Conservation (phyloP, 2,113 vertebrate species). For the Emydocephalus ijimae region DNA sequence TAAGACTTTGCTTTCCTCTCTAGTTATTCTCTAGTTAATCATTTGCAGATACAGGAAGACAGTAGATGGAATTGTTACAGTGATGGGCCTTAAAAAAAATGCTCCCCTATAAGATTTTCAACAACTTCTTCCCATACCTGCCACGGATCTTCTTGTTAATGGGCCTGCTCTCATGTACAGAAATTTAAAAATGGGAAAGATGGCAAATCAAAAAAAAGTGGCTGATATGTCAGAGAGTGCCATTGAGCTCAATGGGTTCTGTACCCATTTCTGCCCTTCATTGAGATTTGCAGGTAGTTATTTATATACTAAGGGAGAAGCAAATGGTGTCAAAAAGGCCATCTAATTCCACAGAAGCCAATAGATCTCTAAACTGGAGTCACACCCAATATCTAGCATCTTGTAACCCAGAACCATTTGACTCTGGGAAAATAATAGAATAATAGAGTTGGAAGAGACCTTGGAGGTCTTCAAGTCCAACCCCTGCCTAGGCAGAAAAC, state of each 20-base stretch:
- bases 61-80: background rate
- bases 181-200: too few species aligned
- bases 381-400: background rate
- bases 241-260: background rate
- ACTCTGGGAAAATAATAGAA: background rate
- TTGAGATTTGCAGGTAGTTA: background rate
- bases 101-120: background rate
- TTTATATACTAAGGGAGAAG: background rate
- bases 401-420: background rate
- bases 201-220: background rate
- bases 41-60: background rate
- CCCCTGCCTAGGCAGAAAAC: too few species aligned
- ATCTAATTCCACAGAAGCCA: background rate
- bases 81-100: background rate
- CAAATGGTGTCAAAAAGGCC: fast-evolving
- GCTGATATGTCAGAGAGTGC: background rate
- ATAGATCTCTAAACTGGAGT: background rate
- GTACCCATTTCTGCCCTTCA: background rate
- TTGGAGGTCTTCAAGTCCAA: too few species aligned
- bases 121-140: fast-evolving
- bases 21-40: background rate
- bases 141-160: fast-evolving
- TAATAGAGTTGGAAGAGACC: too few species aligned
- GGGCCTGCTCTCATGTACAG: too few species aligned
- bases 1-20: too few species aligned